These are phyloP conservation scores for Pandemis corylana DNA, from an alignment of 2,888 invertebrate species.

Conservation along the genomic window DNA sequence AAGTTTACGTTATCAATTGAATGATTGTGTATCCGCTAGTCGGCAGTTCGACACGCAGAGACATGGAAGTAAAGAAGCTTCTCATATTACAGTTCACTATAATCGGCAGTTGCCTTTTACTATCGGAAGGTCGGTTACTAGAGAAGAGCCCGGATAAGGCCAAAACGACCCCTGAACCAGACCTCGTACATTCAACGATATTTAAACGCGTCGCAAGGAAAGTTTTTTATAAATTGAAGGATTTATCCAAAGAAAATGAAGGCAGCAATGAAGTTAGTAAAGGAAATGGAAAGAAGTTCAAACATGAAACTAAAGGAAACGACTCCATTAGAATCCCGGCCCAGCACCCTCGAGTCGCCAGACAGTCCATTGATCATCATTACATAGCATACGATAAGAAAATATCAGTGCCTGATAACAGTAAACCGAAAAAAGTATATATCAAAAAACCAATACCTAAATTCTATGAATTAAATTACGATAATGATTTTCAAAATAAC, in stretches of 20 bases:
- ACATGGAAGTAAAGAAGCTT: constrained; percentile 58
- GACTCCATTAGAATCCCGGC: not conserved
- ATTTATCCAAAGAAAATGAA: constrained; percentile 53
- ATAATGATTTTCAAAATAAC: constrained; percentile 67
- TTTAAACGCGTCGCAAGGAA: constrained; percentile 56
- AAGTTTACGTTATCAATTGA: constrained; percentile 65
- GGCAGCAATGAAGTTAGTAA: constrained; percentile 50
- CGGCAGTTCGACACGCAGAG: constrained; percentile 47
- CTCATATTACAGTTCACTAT: constrained; percentile 48
- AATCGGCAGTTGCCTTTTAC: constrained; percentile 47
- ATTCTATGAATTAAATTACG: constrained; percentile 65
- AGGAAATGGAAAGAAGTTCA: constrained; percentile 48
- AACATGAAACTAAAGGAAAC: constrained; percentile 35
- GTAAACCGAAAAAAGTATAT: constrained; percentile 45
- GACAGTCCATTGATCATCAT: constrained; percentile 5
- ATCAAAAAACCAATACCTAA: constrained; percentile 74
- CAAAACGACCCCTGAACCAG: constrained; percentile 48
- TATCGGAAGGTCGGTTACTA: constrained; percentile 55
- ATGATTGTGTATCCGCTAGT: constrained; percentile 61
- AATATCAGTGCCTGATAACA: not conserved
- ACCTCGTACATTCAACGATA: constrained; percentile 43
- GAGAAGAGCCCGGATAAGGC: constrained; percentile 56
- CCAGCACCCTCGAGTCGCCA: not conserved
- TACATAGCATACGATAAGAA: constrained; percentile 1
- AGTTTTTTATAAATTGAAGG: constrained; percentile 48